These are phyloP conservation scores for Parus major DNA, from an alignment of 2,113 vertebrate species.

Conservation along the genomic window DNA sequence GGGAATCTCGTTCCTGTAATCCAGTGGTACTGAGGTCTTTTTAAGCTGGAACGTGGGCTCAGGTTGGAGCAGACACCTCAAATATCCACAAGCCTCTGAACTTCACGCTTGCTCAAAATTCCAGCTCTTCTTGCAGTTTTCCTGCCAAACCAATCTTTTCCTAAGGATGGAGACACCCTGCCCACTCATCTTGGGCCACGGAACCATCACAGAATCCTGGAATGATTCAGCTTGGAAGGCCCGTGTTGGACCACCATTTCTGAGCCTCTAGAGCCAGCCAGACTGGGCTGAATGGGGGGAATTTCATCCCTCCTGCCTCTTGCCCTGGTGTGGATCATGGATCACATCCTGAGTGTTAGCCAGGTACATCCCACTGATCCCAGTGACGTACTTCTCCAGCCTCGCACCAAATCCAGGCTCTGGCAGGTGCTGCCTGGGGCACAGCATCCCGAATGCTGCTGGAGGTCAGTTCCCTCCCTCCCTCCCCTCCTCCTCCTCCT, in stretches of 20 bases:
- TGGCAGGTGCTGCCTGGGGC: neutral
- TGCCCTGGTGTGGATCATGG: neutral
- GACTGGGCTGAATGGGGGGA: accelerated
- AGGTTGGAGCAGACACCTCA: neutral
- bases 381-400: neutral
- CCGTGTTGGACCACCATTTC: neutral
- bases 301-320: neutral
- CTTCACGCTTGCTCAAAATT: neutral
- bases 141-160: neutral
- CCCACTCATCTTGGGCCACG: neutral
- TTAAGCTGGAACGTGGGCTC: neutral
- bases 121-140: neutral
- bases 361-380: neutral
- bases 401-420: neutral
- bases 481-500: neutral
- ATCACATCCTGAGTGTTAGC: neutral
- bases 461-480: neutral
- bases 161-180: neutral
- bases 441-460: neutral
- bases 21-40: neutral
- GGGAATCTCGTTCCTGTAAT: neutral
- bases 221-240: neutral
- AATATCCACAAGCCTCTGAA: neutral
- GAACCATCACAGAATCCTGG: neutral
- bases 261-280: neutral